Base-by-base conservation (phyloP, 1,140 invertebrate species). In the Penaeus vannamei region DNA sequence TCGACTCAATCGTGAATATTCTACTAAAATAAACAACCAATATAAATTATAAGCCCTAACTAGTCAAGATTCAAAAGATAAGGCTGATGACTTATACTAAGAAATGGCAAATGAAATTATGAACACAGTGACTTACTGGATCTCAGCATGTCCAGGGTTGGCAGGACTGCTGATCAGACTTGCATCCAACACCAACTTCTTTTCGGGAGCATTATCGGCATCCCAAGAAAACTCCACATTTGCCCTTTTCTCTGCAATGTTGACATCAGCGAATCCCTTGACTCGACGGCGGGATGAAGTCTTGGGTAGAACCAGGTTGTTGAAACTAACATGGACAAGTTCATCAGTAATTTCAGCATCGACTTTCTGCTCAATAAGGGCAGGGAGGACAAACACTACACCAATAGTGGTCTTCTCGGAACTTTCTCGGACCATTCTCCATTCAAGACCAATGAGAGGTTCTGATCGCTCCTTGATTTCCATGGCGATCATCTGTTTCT, bases 201-300 rank as follows among this genome's bases (percentile, higher is more conserved):
- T n/a, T 19, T 59, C 26, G 0, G 26, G 42, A 61, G 77, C 82
- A 22, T 46, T 19, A 29, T 89, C 87, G 14, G 82, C 87, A 26
- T 89, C 60, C 87, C 87, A 89, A 12, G 42, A 29, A 17, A 89
- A 23, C n/a, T 79, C 83, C n/a, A 53, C 61, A n/a, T 53, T 61
- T 5, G n/a, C n/a, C 32, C 42, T 64, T 46, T 89, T 61, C 29
- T 22, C 42, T 32, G 22, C 59, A 10, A 83, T 42, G 69, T 85
- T 61, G 29, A 89, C 26, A 32, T 89, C 69, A 62, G 82, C 32
- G 64, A 89, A 89, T 1, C 46, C 87, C 72, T 84, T 89, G 22
- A 89, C 76, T 26, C 72, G 60, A 20, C 82, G 87, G 42, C 32
- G 53, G 59, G 60, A 61, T 22, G 77, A 62, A 32, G 46, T 84